Evolutionary conservation across 2,113 vertebrate genomes (phyloP).

Genomic region (Nothoprocta pentlandii): DNA sequence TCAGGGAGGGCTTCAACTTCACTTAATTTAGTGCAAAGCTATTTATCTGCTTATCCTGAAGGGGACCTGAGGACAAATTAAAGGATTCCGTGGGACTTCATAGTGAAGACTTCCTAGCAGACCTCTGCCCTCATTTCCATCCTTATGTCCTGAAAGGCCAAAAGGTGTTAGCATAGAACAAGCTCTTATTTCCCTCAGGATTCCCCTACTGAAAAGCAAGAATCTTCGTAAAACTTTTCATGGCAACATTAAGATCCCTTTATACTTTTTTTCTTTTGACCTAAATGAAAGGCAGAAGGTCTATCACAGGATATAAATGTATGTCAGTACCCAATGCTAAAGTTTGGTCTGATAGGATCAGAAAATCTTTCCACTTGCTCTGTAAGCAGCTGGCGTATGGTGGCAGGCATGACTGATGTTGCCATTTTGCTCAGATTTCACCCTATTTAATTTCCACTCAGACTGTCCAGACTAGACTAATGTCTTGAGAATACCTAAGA

Average conservation of each 20-base stretch:
- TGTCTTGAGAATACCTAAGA: slow-evolving; percentile 55
- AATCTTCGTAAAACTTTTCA: neutral
- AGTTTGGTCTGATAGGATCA: neutral
- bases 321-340: neutral
- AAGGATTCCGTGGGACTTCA: neutral
- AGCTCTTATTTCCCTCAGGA: neutral
- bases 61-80: neutral
- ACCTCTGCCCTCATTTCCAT: neutral
- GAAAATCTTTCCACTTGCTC: slow-evolving; percentile 24
- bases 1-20: neutral
- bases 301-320: neutral
- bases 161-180: neutral
- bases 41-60: neutral
- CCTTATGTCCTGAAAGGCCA: neutral
- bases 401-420: slow-evolving; percentile 9
- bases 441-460: slow-evolving; percentile 60
- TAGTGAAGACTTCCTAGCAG: neutral
- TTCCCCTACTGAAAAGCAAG: neutral
- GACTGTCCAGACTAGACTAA: slow-evolving; percentile 36
- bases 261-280: neutral
- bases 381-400: neutral
- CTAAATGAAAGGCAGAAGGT: neutral
- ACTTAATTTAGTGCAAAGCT: neutral
- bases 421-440: slow-evolving; percentile 46
- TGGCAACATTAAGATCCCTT: neutral